These are phyloP conservation scores for Coelopa frigida DNA, from an alignment of 1,140 invertebrate species.

Conservation along the genomic window DNA sequence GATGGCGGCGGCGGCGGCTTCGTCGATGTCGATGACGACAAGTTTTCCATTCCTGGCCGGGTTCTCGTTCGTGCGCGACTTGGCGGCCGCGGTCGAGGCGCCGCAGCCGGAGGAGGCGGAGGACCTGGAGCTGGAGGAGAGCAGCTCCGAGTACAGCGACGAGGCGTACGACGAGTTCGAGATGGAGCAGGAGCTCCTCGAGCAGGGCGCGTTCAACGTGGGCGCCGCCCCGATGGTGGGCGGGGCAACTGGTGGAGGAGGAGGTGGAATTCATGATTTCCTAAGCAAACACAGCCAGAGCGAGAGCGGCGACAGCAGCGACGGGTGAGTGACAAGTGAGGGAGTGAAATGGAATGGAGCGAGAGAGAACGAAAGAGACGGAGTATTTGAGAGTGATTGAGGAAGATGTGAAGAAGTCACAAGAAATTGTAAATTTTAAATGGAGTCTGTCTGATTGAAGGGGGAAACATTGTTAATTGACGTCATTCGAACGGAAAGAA, in stretches of 20 bases:
- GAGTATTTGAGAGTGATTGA: too few relatives aligned
- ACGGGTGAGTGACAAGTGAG: constrained; percentile 23
- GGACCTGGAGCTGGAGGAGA: constrained; percentile 13
- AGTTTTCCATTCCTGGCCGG: too few relatives aligned
- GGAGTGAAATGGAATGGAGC: too few relatives aligned
- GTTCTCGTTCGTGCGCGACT: constrained; percentile 36
- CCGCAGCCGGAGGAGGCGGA: constrained; percentile 8
- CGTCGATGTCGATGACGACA: too few relatives aligned
- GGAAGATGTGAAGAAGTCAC: too few relatives aligned
- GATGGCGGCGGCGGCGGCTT: too few relatives aligned
- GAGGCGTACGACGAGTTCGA: constrained; percentile 23
- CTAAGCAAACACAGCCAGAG: constrained; percentile 20
- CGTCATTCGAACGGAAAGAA: too few relatives aligned
- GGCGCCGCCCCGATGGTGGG: neutral
- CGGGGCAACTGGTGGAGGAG: constrained; percentile 12
- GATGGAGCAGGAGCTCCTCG: constrained; percentile 5
- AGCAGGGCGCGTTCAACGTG: constrained; percentile 5
- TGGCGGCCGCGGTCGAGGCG: constrained; percentile 11
- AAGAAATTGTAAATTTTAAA: too few relatives aligned
- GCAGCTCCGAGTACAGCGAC: constrained; percentile 32
- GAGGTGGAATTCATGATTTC: constrained; percentile 23
- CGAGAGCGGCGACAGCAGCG: constrained; percentile 18
- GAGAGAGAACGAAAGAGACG: too few relatives aligned
- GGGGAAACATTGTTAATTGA: too few relatives aligned
- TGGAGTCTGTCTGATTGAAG: too few relatives aligned